Evolutionary conservation across 2,888 invertebrate species (phyloP), one percentile per base, ranked within the genome.

Genomic region (Aphelenchoides bicaudatus): DNA sequence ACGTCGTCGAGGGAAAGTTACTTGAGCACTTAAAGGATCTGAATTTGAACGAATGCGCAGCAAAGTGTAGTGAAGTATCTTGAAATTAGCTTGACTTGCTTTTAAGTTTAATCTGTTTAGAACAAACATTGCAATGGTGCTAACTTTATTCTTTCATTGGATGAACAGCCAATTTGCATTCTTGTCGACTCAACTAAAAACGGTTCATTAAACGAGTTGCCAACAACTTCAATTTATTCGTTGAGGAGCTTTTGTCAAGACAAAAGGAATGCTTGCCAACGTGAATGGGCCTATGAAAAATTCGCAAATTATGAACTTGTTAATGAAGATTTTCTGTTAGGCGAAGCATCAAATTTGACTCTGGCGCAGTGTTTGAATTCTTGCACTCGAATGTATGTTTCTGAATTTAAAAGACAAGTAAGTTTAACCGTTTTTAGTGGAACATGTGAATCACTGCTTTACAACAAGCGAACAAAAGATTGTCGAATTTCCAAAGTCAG

Each of bases 401-500:
- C 25, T 31, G 28, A 25, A 8, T 29, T 19, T 28, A 13, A 8
- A 4, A 47, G 29, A 4, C 10, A 31, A 2, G 8, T 27, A 30
- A n/a, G n/a, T n/a, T n/a, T n/a, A n/a, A n/a, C n/a, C 50, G 30
- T 39, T 43, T 66, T 34, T 51, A 66, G 67, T 5, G 50, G 53
- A 2, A 13, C 58, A 1, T 73, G 73, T 54, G 63, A 65, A 34
- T 66, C 63, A 2, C 64, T 64, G 1, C 51, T 67, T 2, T 65
- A 55, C 43, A 57, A 61, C 27, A 47, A 25, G 13, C 54, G 50
- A 6, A 59, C 59, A 2, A 51, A 56, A 1, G 29, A 38, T 2
- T 73, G 73, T 48, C 63, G 62, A 6, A 48, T 73, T 0, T 68
- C 70, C 2, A 53, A 56, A 37, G 51, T 72, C 6, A 63, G 68